Conservation (phyloP, 2,888 invertebrate genomes). For the Steromphala cineraria region DNA sequence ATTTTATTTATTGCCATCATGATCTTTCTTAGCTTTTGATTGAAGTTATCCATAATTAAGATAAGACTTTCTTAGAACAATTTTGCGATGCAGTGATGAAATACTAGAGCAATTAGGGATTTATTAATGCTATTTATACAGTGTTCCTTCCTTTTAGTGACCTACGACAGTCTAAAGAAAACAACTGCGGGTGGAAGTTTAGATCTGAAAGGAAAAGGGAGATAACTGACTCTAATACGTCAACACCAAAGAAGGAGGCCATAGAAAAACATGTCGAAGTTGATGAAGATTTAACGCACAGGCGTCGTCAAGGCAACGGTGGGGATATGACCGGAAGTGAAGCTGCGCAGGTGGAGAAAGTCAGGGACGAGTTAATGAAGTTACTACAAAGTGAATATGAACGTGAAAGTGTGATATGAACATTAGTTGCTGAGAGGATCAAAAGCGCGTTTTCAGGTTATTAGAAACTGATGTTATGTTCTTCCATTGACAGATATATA, state of each 20-base stretch:
- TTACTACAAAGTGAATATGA: neutral
- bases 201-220: neutral
- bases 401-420: neutral
- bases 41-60: too few relatives aligned
- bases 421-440: too few relatives aligned
- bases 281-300: neutral
- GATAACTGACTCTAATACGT: neutral
- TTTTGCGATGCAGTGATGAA: too few relatives aligned
- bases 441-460: too few relatives aligned
- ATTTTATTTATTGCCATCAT: too few relatives aligned
- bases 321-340: neutral
- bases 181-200: neutral
- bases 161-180: neutral
- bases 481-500: too few relatives aligned
- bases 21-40: too few relatives aligned
- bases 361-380: neutral
- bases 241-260: neutral
- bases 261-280: neutral
- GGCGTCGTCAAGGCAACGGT: neutral
- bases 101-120: neutral
- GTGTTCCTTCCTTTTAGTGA: neutral
- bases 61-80: too few relatives aligned
- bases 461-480: too few relatives aligned
- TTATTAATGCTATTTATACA: neutral
- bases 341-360: neutral